phyloP scores from a whole-genome alignment of 2,888 invertebrate genomes.

The Nipponacmea schrenckii region DNA sequence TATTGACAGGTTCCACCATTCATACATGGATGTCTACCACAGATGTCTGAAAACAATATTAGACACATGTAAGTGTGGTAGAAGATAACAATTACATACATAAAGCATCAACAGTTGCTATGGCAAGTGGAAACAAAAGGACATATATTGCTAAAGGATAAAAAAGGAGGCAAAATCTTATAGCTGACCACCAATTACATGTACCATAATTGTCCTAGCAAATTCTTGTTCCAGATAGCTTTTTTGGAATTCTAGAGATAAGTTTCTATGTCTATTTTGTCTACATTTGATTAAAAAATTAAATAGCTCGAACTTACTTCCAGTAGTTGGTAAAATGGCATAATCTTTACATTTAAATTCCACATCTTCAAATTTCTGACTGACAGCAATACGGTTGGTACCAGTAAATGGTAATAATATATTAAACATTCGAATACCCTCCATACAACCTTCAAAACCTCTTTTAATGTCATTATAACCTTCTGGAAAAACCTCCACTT shows the following conservation, averaged over 20 bases:
- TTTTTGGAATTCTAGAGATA: no score
- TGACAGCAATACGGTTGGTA: constrained; percentile 69
- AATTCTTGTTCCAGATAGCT: no score
- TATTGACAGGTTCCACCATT: constrained; percentile 77
- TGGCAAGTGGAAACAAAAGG: no score
- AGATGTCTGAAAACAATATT: constrained; percentile 48
- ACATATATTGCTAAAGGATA: no score
- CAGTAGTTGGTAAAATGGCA: neutral
- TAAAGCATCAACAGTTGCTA: constrained; percentile 5
- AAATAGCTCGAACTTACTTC: neutral
- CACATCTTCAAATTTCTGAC: constrained; percentile 66
- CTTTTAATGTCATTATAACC: constrained; percentile 73
- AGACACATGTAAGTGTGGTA: neutral
- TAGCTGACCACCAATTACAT: no score
- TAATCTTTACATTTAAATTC: constrained; percentile 66
- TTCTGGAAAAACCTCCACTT: constrained; percentile 71
- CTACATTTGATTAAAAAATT: constrained; percentile 14
- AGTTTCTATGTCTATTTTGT: constrained; percentile 13
- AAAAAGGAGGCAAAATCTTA: no score
- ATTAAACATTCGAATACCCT: constrained; percentile 83
- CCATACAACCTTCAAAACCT: constrained; percentile 92
- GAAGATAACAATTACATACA: neutral
- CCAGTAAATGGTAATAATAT: constrained; percentile 75
- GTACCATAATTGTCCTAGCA: no score
- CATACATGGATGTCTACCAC: constrained; percentile 79